Conservation (phyloP, 2,113 vertebrate species). For the Cyanoramphus novaezelandiae region DNA sequence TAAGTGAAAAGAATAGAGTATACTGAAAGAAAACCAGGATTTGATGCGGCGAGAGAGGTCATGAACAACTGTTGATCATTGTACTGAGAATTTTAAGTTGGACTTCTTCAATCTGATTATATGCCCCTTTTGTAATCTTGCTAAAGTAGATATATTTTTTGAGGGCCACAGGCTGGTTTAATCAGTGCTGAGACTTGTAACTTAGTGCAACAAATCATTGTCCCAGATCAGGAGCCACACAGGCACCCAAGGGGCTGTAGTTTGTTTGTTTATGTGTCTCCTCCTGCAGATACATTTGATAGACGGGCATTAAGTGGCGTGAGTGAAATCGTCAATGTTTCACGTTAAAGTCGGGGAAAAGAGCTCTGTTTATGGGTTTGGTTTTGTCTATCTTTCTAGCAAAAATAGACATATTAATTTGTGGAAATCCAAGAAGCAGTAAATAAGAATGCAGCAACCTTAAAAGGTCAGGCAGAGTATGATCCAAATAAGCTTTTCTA, state of each 20-base stretch:
- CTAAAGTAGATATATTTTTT: neutral
- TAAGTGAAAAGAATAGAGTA: neutral
- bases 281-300: neutral
- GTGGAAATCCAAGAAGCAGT: conserved; percentile 27
- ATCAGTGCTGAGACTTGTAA: neutral
- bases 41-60: neutral
- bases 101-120: neutral
- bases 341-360: conserved; percentile 14
- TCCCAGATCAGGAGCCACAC: neutral
- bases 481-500: neutral
- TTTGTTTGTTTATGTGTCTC: neutral
- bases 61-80: neutral
- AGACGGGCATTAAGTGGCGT: neutral
- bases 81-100: neutral
- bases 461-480: conserved; percentile 37
- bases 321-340: neutral
- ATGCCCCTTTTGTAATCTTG: neutral
- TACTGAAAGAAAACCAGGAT: neutral
- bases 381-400: neutral
- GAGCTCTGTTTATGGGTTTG: neutral
- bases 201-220: neutral
- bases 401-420: conserved; percentile 33
- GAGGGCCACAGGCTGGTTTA: neutral
- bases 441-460: conserved; percentile 15
- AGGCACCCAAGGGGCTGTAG: neutral